These are phyloP conservation scores for Platycheirus albimanus DNA, from an alignment of 2,888 invertebrate species.

Conservation along the genomic window DNA sequence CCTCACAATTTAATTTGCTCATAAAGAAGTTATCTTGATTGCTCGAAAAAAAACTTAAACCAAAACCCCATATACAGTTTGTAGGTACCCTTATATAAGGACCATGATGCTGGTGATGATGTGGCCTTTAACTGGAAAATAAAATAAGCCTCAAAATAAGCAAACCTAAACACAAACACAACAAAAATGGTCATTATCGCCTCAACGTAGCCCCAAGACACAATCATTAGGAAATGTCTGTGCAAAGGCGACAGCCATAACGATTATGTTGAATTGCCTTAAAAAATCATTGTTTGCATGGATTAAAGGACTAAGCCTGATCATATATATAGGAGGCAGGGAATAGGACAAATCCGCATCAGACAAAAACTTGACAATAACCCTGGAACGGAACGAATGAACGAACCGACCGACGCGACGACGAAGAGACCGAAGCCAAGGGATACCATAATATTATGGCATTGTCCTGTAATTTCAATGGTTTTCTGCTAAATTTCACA, in stretches of 20 bases:
- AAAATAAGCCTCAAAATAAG: constrained; percentile 44
- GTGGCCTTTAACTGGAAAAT: background rate
- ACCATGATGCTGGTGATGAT: background rate
- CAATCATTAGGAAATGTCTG: constrained; percentile 39
- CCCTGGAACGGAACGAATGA: constrained; percentile 39
- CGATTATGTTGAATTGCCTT: constrained; percentile 67
- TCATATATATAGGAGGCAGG: too few species aligned
- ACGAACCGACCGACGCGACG: constrained; percentile 10
- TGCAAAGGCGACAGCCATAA: constrained; percentile 51
- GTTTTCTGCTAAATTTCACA: constrained; percentile 73
- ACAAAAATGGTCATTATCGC: constrained; percentile 41
- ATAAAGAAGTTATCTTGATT: constrained; percentile 72
- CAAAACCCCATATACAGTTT: constrained; percentile 13
- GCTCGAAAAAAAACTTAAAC: too few species aligned
- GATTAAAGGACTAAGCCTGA: constrained; percentile 57
- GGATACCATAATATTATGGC: constrained; percentile 27
- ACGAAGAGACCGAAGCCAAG: constrained; percentile 1
- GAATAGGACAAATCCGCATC: constrained; percentile 38
- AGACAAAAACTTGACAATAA: constrained; percentile 33
- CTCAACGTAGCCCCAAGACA: background rate
- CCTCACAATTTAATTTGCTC: constrained; percentile 63
- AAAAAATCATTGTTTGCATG: constrained; percentile 64
- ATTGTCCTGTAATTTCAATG: constrained; percentile 72
- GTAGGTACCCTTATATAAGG: constrained; percentile 7
- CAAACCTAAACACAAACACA: constrained; percentile 56